A percentile compares a stretch with the other conserved stretches of the same genome.
These are phyloP conservation scores for Tyria jacobaeae DNA, from an alignment of 2,888 invertebrate species.

Conservation along the genomic window DNA sequence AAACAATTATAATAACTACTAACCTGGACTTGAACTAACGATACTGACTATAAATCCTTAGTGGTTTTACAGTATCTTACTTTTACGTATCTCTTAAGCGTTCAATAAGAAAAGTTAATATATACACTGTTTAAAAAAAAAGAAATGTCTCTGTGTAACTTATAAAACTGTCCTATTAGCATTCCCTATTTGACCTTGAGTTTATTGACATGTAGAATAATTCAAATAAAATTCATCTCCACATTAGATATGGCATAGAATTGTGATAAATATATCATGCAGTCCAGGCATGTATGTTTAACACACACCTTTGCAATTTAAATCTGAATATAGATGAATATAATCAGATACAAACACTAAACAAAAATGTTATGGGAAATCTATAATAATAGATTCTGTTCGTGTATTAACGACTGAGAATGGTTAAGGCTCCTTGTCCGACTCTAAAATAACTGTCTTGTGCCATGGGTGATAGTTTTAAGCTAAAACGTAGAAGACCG, in stretches of 20 bases:
- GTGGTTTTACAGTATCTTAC: no score
- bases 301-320: conserved; percentile 45
- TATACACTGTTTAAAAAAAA: no score
- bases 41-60: no score
- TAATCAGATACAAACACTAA: conserved; percentile 38
- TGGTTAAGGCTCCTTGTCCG: conserved; percentile 15
- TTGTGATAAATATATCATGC: conserved; percentile 12
- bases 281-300: conserved; percentile 33
- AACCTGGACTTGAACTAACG: no score
- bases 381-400: conserved; percentile 37
- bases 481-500: not conserved
- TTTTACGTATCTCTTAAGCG: no score
- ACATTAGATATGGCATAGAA: conserved; percentile 16
- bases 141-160: not conserved
- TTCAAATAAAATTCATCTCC: conserved; percentile 5
- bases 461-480: not conserved
- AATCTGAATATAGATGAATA: conserved; percentile 45
- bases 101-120: no score
- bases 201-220: conserved; percentile 17
- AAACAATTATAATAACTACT: no score
- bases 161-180: not conserved
- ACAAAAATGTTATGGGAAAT: conserved; percentile 40
- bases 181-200: conserved; percentile 17
- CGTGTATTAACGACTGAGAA: conserved; percentile 43
- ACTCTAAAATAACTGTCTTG: not conserved